Evolutionary conservation across 2,797 vertebrate genomes (phyloP), one percentile per base, ranked within the genome.

Genomic region (Cheracebus regulus): DNA sequence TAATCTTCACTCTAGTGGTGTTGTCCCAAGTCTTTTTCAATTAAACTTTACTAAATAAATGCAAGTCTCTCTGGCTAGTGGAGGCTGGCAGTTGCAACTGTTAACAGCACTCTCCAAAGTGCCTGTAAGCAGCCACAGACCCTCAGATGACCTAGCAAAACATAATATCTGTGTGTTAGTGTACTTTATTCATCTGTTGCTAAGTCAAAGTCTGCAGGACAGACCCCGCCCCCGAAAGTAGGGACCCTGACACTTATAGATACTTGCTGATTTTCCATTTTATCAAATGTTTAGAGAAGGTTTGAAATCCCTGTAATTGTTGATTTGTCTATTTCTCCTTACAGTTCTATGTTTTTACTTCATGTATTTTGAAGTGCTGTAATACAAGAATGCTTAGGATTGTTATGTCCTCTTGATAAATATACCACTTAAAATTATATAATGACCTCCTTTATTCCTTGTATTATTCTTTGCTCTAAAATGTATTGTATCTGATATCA

Each of bases 381-480:
- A 84, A 67, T 81, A 84, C 48, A 46, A 80, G 26, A 80, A 95
- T 84, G 39, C 87, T 88, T 91, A 88, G 19, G 17, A 64, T 67
- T 87, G 3, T 44, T 72, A 76, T 90, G 33, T 91, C 61, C 39
- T 88, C 50, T 95, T 88, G 78, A 93, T 52, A 91, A 73, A 96
- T 55, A 93, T 19, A 80, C n/a, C 48, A 64, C 57, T 95, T 93
- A 90, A 95, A 95, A 90, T 86, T 78, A 80, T 70, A 22, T 67
- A 87, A 52, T 88, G 55, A 87, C 22, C 48, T 88, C 26, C 82
- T 94, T 84, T 82, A 76, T 39, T 10, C 26, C 4, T 72, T 12
- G 6, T 79, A 61, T 64, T 80, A 90, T 96, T 94, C 64, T 95
- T 81, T 82, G 36, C 44, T 67, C 39, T 95, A 39, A 81, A 85